Base-by-base conservation (phyloP, 2,888 invertebrate genomes). In the Hirtodrosophila cameraria region DNA sequence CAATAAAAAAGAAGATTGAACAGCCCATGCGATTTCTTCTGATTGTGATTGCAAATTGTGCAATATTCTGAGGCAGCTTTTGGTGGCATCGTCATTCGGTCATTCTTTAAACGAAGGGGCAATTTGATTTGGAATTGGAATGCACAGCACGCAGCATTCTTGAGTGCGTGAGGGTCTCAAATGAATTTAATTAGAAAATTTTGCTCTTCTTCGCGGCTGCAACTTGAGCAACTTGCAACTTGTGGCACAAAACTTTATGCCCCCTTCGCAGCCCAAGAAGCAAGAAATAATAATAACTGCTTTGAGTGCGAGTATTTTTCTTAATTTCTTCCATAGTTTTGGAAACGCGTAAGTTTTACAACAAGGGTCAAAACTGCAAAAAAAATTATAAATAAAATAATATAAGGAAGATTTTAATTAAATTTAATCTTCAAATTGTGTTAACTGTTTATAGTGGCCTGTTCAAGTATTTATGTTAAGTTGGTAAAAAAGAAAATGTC, bases 121-220 rank as follows among this genome's bases (percentile, higher is more conserved):
- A 27, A 13, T 23, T 23, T 20, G 9, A 20, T 16, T 3, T 20
- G 11, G 35, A 46, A 66, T 67, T 61, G 35, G 61, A 75, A 82
- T 87, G 59, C 87, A 46, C 50, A 60, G 70, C 82, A 85, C 86
- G 85, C 68, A 67, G 68, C 68, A 68, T 55, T 41, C 64, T 62
- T 54, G 62, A 84, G 73, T 80, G 86, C 86, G 80, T 87, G 86
- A 79, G 79, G 78, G 80, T 78, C 78, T 88, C 88, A 88, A 88
- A 80, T 88, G 88, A 86, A 86, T 88, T 86, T 86, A 88, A 86
- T 86, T 86, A 88, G 87, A 86, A 86, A 87, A 80, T 83, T 72
- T 64, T 83, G 68, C 63, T 46, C 85, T 76, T 67, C 79, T 86
- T 69, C 68, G 79, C 73, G 49, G 58, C 41, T 54, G 53, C 80